These are phyloP conservation scores for Heteronetta atricapilla DNA, from an alignment of 2,113 vertebrate species.

Conservation along the genomic window DNA sequence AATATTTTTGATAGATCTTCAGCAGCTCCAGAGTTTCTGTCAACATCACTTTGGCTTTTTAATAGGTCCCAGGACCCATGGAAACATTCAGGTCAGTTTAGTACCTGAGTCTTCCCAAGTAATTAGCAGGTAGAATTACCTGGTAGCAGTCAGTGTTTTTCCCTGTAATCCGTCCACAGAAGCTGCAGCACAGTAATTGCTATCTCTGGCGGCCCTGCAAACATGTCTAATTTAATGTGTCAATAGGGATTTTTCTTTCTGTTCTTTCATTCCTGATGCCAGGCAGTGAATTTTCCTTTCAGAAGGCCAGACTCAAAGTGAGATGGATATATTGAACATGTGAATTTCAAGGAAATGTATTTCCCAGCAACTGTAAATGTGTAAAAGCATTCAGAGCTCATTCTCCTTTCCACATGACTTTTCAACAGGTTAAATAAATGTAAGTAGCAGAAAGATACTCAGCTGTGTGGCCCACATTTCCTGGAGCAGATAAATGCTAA, in stretches of 20 bases:
- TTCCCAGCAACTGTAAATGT: conserved; percentile 27
- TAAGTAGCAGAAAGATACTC: not conserved
- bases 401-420: conserved; percentile 25
- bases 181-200: conserved; percentile 57
- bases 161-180: conserved; percentile 52
- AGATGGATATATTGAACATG: conserved; percentile 62
- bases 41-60: conserved; percentile 65
- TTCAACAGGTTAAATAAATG: conserved; percentile 48
- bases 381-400: conserved; percentile 57
- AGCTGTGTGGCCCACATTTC: not conserved
- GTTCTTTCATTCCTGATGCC: conserved; percentile 56
- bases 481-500: not conserved
- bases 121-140: conserved; percentile 77
- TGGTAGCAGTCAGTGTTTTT: conserved; percentile 68
- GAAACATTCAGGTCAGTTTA: conserved; percentile 73
- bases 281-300: conserved; percentile 64
- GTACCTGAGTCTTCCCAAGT: conserved; percentile 69
- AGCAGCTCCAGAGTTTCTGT: conserved; percentile 63
- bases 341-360: conserved; percentile 62
- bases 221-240: conserved; percentile 76
- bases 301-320: conserved; percentile 57
- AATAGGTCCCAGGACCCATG: conserved; percentile 67
- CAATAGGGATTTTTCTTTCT: conserved; percentile 72
- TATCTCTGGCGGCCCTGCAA: conserved; percentile 60
- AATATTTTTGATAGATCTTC: conserved; percentile 76